Evolutionary conservation across 30 jellyfish, hydroid and myxozoan species (phyloP).

Genomic region (Morbakka virulenta): DNA sequence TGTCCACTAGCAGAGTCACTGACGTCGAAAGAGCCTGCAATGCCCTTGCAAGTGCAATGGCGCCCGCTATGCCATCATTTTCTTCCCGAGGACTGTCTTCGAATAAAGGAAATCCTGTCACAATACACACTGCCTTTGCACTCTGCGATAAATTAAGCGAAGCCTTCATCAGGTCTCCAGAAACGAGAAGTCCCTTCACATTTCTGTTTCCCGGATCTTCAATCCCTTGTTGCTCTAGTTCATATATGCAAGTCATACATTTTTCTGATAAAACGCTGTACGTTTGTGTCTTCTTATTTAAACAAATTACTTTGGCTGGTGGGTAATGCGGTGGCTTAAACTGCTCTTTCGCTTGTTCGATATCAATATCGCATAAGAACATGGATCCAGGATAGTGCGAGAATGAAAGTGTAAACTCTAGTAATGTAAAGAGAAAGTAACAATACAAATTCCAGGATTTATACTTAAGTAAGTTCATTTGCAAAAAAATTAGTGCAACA

Average conservation of each 20-base stretch:
- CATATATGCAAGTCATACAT: slow-evolving; percentile 21
- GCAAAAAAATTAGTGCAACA: too few relatives aligned
- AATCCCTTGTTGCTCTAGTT: slow-evolving; percentile 26
- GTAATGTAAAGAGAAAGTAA: not conserved
- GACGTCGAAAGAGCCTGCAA: slow-evolving; percentile 59
- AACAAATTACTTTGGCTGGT: slow-evolving; percentile 62
- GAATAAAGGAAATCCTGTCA: slow-evolving; percentile 73
- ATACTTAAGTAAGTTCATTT: too few relatives aligned
- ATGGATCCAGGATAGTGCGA: slow-evolving; percentile 80
- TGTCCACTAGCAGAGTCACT: slow-evolving; percentile 75
- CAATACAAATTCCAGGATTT: too few relatives aligned
- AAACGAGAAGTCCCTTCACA: slow-evolving; percentile 22
- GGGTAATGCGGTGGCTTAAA: slow-evolving; percentile 60
- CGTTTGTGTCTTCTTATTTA: slow-evolving; percentile 24
- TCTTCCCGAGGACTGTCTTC: slow-evolving; percentile 61
- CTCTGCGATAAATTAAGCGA: slow-evolving; percentile 61
- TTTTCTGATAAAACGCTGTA: slow-evolving; percentile 55
- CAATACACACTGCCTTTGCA: slow-evolving; percentile 67
- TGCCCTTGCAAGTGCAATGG: slow-evolving; percentile 76
- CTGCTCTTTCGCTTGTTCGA: slow-evolving; percentile 19
- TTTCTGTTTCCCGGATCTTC: slow-evolving; percentile 82
- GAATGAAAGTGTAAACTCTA: slow-evolving; percentile 74
- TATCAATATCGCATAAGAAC: slow-evolving; percentile 67
- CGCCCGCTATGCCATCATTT: slow-evolving; percentile 90
- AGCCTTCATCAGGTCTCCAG: slow-evolving; percentile 60